Base-by-base conservation (phyloP, 2,113 vertebrate genomes). In the Gnathonemus longibarbis region DNA sequence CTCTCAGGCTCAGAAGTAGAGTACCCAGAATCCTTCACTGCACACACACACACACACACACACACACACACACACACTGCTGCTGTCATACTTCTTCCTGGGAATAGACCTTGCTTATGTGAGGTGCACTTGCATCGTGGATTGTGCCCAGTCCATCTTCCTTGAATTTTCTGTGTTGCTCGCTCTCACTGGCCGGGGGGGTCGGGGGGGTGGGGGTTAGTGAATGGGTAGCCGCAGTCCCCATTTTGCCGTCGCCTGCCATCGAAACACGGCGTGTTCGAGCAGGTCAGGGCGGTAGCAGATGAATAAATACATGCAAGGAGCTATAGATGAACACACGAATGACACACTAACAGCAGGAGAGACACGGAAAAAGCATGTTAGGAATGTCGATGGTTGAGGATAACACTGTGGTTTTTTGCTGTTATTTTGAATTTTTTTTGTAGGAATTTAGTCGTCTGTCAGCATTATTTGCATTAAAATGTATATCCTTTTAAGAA, bases 101-200 rank as follows among this genome's bases (percentile, higher is more conserved):
- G n/a, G 52, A 80, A 86, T 52, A 53, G n/a, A 58, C 6, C 49
- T n/a, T 42, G 21, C 19, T 39, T 88, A 35, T 42, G 88, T 84
- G 10, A 39, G 39, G 42, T 62, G 39, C 74, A n/a, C 19, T 31
- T 89, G 91, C 83, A 5, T 84, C 87, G 87, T 91, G 91, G 84
- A 89, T 91, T 83, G 50, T 88, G 62, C 62, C 87, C 84, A 39
- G 46, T 15, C 48, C 50, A 13, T 42, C 87, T 91, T 89, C 88
- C 62, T 84, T 31, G 21, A 48, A n/a, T 7, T 48, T 49, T 35
- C 84, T 91, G 84, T 88, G 39, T 89, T 46, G 84, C 21, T 89
- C 48, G 66, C 0, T 91, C 88, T 88, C 35, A 74, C 46, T 91
- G 52, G 87, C 84, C 91, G 90, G 90, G 52, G 83, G 87, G 45